Conservation (phyloP, 2,113 vertebrate genomes). For the Eulemur macaco region DNA sequence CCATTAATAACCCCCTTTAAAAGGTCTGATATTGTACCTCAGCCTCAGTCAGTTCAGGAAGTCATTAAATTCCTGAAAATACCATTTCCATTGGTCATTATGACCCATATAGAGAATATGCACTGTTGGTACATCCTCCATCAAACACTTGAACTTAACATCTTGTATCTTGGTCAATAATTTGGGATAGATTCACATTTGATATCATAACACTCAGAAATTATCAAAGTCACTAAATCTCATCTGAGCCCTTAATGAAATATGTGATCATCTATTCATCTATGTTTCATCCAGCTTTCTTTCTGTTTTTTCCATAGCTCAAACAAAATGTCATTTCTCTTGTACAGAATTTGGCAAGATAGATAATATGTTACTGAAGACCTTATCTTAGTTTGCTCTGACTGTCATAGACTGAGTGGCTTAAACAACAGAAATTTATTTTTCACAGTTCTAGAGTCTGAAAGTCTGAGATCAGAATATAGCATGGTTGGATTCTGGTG, state of each 20-base stretch:
- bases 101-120: background rate
- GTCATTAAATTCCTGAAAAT: background rate
- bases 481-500: background rate
- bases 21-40: background rate
- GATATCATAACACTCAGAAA: background rate
- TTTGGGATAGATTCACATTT: background rate
- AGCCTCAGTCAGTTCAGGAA: background rate
- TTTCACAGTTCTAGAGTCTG: background rate
- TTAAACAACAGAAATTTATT: background rate
- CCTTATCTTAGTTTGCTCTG: background rate
- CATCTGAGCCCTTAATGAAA: background rate
- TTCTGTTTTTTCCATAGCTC: background rate
- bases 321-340: background rate
- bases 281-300: background rate
- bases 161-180: background rate
- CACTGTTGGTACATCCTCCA: background rate
- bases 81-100: background rate
- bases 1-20: background rate
- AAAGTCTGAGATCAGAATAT: background rate
- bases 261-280: background rate
- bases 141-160: constrained; percentile 26
- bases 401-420: background rate
- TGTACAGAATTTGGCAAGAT: background rate
- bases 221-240: background rate
- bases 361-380: background rate